Evolutionary conservation across 2,113 vertebrate species (phyloP).

Genomic region (Monarcha castaneiventris): DNA sequence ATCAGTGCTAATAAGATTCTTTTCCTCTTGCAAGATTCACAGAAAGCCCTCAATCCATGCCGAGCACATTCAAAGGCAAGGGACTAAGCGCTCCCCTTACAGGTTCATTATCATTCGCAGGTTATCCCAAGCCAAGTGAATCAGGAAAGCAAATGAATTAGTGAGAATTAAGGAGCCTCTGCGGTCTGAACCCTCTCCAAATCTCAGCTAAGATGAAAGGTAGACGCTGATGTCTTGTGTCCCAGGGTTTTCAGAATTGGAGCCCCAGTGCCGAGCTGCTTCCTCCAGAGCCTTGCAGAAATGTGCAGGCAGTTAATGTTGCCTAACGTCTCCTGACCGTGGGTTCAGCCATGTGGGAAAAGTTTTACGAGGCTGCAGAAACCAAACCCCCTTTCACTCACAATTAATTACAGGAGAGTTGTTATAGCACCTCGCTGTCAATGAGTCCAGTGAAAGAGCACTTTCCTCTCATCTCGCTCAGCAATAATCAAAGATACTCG

Average conservation of each 20-base stretch:
- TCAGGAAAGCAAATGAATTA: conserved; percentile 99
- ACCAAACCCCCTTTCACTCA: conserved; percentile 81
- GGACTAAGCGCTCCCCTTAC: conserved; percentile 84
- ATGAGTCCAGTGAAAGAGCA: conserved; percentile 72
- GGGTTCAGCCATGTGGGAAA: conserved; percentile 90
- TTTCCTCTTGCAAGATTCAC: conserved; percentile 88
- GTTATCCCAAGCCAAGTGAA: conserved; percentile 95
- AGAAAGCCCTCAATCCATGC: conserved; percentile 95
- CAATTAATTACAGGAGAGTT: conserved; percentile 89
- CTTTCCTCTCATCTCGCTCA: conserved; percentile 79
- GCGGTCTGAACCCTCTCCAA: conserved; percentile 95
- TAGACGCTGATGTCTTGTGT: conserved; percentile 85
- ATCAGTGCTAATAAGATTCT: conserved; percentile 90
- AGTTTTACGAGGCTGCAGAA: conserved; percentile 82
- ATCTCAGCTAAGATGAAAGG: conserved; percentile 98
- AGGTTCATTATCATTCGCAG: conserved; percentile 98
- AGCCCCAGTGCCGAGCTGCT: conserved; percentile 74
- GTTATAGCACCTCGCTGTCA: conserved; percentile 78
- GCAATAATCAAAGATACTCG: conserved; percentile 81
- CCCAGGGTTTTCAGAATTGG: conserved; percentile 80
- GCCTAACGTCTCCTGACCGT: conserved; percentile 89
- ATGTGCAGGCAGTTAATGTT: conserved; percentile 88
- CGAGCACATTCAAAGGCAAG: conserved; percentile 94
- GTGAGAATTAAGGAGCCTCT: conserved; percentile 99
- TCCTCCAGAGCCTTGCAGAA: conserved; percentile 78